phyloP scores from a whole-genome alignment of 2,113 vertebrate genomes.

The Piaya cayana region DNA sequence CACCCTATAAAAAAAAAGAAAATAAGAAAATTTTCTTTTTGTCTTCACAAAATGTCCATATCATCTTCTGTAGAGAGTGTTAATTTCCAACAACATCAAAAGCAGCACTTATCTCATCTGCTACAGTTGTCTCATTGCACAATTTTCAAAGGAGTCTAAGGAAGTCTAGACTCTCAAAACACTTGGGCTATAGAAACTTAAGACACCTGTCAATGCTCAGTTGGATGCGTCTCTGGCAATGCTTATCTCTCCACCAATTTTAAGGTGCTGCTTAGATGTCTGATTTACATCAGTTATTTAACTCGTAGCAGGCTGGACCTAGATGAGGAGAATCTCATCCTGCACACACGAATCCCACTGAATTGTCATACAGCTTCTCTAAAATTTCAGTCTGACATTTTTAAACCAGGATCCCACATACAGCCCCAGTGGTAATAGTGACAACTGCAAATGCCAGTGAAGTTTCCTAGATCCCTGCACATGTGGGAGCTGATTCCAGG shows the following conservation, averaged over 20 bases:
- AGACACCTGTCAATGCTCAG: neutral
- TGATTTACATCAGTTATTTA: neutral
- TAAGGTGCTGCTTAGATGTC: neutral
- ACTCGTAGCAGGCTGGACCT: neutral
- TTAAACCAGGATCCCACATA: neutral
- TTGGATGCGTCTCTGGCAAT: neutral
- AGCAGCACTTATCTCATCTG: neutral
- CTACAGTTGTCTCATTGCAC: accelerated
- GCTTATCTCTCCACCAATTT: neutral
- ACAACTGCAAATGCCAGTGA: accelerated
- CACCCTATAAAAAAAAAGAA: conserved; percentile 80
- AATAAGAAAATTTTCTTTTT: neutral
- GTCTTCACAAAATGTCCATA: neutral
- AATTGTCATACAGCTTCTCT: neutral
- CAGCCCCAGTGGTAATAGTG: neutral
- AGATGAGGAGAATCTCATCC: neutral
- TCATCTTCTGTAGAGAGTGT: neutral
- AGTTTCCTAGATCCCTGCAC: neutral
- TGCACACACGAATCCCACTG: neutral
- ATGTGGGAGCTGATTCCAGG: conserved; percentile 20
- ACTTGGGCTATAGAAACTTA: neutral
- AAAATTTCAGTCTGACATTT: neutral
- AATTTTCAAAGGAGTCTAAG: neutral
- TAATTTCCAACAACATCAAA: neutral
- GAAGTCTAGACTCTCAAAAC: neutral